These are phyloP conservation scores for Nomada fabriciana DNA, from an alignment of 2,888 invertebrate species.

Conservation along the genomic window DNA sequence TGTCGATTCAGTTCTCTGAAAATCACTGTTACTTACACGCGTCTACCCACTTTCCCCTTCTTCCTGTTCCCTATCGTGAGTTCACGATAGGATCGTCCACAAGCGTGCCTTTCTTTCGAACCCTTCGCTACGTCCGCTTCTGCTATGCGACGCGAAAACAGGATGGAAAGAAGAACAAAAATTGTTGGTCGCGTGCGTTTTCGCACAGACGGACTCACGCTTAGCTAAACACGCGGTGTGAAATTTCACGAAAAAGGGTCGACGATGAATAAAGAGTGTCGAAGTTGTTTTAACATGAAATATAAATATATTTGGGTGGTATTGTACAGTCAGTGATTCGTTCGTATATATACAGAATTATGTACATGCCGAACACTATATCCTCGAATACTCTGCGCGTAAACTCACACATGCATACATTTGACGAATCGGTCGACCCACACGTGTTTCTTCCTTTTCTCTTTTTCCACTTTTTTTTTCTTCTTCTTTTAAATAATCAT, in stretches of 20 bases:
- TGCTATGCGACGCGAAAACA: too few relatives aligned
- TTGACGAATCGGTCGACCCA: constrained; percentile 37
- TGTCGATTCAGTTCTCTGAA: constrained; percentile 54
- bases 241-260: not conserved
- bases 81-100: not conserved
- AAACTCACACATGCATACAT: constrained; percentile 49
- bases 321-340: constrained; percentile 82
- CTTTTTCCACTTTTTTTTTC: not conserved
- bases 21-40: constrained; percentile 42
- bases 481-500: constrained; percentile 30
- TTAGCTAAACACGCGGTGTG: too few relatives aligned
- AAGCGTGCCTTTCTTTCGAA: constrained; percentile 15
- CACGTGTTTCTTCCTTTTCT: constrained; percentile 1
- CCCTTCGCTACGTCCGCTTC: too few relatives aligned
- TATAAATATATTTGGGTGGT: constrained; percentile 82
- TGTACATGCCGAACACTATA: constrained; percentile 71
- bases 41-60: not conserved
- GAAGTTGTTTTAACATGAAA: constrained; percentile 79
- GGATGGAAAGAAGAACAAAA: too few relatives aligned
- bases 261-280: constrained; percentile 29
- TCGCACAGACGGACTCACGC: too few relatives aligned
- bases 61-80: not conserved
- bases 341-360: constrained; percentile 75
- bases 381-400: constrained; percentile 63
- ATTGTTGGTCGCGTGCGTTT: too few relatives aligned